These are phyloP conservation scores for Troilus luridus DNA, from an alignment of 2,888 invertebrate genomes.

Conservation along the genomic window DNA sequence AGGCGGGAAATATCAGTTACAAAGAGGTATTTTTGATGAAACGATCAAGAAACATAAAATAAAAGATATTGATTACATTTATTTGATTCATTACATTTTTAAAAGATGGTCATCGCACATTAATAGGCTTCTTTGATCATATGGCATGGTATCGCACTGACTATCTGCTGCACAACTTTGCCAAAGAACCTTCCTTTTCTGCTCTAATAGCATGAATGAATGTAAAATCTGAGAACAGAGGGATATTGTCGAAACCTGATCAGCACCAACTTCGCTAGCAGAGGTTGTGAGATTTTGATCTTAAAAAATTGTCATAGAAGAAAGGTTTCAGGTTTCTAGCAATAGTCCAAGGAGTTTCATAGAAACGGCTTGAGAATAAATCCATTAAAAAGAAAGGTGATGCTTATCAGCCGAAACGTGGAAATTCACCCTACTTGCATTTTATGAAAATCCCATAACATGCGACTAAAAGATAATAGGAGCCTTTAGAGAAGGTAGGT, in stretches of 20 bases:
- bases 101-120: background rate
- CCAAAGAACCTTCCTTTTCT: background rate
- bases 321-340: too few relatives aligned
- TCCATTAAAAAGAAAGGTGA: too few relatives aligned
- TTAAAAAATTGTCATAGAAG: background rate
- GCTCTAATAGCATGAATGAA: background rate
- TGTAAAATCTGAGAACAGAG: background rate
- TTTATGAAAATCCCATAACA: too few relatives aligned
- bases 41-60: background rate
- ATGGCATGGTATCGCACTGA: background rate
- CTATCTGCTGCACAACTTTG: background rate
- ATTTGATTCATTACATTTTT: background rate
- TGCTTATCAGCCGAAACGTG: too few relatives aligned
- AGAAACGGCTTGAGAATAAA: too few relatives aligned
- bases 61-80: background rate
- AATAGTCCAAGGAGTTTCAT: too few relatives aligned
- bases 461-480: too few relatives aligned
- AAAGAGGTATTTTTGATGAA: background rate
- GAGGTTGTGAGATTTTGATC: background rate
- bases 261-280: background rate
- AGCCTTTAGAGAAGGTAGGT: too few relatives aligned
- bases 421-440: too few relatives aligned
- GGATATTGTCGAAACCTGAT: background rate
- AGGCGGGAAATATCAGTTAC: slow-evolving; percentile 15
- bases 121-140: background rate